Conservation (phyloP, 2,888 invertebrate genomes). For the Sphaerophoria taeniata region DNA sequence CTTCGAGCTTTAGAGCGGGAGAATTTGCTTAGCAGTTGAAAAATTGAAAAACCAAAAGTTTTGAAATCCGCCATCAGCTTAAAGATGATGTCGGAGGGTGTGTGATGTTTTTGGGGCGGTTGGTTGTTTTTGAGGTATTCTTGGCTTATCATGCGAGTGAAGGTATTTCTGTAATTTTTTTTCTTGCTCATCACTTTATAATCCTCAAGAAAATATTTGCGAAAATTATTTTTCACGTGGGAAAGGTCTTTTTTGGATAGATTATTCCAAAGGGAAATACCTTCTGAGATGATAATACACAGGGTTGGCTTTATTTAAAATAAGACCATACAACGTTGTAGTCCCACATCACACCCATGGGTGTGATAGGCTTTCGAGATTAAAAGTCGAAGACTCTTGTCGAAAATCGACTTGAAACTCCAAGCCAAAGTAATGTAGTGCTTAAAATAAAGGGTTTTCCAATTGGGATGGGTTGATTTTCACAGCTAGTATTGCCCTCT, state of each 20-base stretch:
- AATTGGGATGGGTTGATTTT: too few species aligned
- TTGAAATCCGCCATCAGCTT: neutral
- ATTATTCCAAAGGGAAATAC: conserved; percentile 49
- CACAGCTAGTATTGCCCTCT: too few species aligned
- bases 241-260: conserved; percentile 33
- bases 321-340: too few species aligned
- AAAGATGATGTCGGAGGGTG: neutral
- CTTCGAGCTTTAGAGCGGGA: conserved; percentile 38
- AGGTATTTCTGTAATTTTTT: neutral
- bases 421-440: too few species aligned
- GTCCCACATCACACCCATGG: too few species aligned
- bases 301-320: neutral
- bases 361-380: too few species aligned
- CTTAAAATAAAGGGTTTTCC: too few species aligned
- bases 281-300: conserved; percentile 16
- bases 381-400: too few species aligned
- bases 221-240: conserved; percentile 43
- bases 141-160: conserved; percentile 22
- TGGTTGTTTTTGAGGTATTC: conserved; percentile 7
- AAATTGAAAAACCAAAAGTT: conserved; percentile 41
- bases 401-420: too few species aligned
- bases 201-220: conserved; percentile 24
- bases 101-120: neutral
- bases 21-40: conserved; percentile 39
- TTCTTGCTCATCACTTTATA: conserved; percentile 11